Evolutionary conservation across 2,113 vertebrate genomes (phyloP).

Genomic region (Alethe diademata): DNA sequence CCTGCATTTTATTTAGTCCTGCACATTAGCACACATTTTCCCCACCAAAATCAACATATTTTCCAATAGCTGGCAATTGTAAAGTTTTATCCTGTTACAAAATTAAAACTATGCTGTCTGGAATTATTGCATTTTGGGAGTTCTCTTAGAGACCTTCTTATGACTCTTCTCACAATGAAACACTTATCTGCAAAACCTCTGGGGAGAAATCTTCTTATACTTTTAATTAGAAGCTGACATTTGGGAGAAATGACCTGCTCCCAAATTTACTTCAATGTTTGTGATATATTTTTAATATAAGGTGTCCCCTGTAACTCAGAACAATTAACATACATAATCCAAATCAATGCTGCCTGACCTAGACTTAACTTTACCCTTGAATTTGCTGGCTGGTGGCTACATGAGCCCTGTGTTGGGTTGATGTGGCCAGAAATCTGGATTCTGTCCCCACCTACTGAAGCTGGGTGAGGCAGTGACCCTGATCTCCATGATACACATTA

Average conservation of each 20-base stretch:
- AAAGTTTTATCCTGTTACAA: background rate
- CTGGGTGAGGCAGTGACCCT: too few species aligned
- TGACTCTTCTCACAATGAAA: background rate
- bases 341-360: background rate
- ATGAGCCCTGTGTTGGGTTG: background rate
- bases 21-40: too few species aligned
- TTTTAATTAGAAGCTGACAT: background rate
- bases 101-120: background rate
- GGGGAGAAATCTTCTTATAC: background rate
- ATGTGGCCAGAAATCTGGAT: too few species aligned
- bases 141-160: background rate
- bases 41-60: background rate
- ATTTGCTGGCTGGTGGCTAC: background rate
- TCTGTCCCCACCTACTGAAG: too few species aligned
- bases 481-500: too few species aligned
- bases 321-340: background rate
- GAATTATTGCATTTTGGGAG: background rate
- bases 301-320: background rate
- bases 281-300: background rate
- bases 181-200: background rate
- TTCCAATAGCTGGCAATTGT: background rate
- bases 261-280: background rate
- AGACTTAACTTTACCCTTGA: background rate
- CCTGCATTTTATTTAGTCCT: fast-evolving
- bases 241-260: background rate